Conservation (phyloP, 1,140 invertebrate species). For the Phymastichus coffea region DNA sequence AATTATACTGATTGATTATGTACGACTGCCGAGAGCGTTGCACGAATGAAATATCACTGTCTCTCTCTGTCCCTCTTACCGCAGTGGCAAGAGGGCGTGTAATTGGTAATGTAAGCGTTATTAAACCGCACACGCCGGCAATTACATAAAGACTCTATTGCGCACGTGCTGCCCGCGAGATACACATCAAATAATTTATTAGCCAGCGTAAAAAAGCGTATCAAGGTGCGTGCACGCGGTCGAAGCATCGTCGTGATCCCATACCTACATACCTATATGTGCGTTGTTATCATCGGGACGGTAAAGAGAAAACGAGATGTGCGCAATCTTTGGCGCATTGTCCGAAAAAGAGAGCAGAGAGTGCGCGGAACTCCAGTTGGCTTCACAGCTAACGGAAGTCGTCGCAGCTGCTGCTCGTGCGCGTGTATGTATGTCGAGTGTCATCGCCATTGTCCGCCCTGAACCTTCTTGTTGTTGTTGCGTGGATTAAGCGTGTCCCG, state of each 20-base stretch:
- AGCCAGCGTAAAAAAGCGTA: neutral
- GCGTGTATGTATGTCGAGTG: too few relatives aligned
- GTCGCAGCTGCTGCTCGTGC: too few relatives aligned
- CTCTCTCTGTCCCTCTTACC: too few relatives aligned
- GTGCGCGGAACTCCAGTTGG: constrained; percentile 33
- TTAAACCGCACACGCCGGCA: neutral
- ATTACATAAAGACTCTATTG: constrained; percentile 2
- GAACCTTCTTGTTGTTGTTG: too few relatives aligned
- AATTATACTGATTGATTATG: too few relatives aligned
- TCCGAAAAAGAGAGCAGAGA: constrained; percentile 1
- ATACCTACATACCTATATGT: too few relatives aligned
- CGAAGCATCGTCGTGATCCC: too few relatives aligned
- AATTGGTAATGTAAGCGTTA: neutral
- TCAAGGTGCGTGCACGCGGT: neutral
- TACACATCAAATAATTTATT: constrained; percentile 9
- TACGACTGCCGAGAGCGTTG: too few relatives aligned
- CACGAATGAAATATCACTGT: too few relatives aligned
- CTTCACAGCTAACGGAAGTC: constrained; percentile 26
- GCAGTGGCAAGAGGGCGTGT: too few relatives aligned
- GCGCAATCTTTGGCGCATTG: neutral
- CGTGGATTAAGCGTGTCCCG: too few relatives aligned
- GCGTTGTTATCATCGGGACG: neutral
- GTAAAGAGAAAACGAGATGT: neutral
- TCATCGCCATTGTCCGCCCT: too few relatives aligned
- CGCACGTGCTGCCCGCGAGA: neutral